Percentiles rank a stretch among this genome's conserved stretches.
phyloP scores from a whole-genome alignment of 2,888 invertebrate species.

The Drosophila suboccidentalis region DNA sequence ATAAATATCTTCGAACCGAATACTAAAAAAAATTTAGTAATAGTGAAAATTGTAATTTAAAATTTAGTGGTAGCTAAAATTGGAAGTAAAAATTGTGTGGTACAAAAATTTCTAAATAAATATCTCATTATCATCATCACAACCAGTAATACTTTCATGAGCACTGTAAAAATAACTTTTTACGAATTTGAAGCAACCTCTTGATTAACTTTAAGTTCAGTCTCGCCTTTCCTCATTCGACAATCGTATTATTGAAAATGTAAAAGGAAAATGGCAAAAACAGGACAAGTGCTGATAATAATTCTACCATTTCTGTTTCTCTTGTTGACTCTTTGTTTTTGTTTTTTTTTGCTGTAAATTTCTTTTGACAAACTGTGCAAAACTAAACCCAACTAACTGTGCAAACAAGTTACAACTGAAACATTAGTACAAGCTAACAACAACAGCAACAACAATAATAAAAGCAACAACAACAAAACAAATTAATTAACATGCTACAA shows the following conservation, averaged over 20 bases:
- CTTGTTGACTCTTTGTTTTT: slow-evolving; percentile 20
- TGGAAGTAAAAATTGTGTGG: too few relatives aligned
- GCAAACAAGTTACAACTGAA: slow-evolving; percentile 57
- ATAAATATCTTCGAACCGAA: too few relatives aligned
- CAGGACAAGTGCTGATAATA: slow-evolving; percentile 46
- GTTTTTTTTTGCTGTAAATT: slow-evolving; percentile 16
- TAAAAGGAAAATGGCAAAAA: background rate
- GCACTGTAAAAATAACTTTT: background rate
- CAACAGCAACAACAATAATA: slow-evolving; percentile 32
- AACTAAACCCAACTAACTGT: slow-evolving; percentile 37
- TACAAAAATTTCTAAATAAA: too few relatives aligned
- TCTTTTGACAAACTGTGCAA: slow-evolving; percentile 37
- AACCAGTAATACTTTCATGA: too few relatives aligned
- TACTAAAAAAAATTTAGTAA: too few relatives aligned
- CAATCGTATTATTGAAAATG: slow-evolving; percentile 5
- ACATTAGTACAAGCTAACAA: slow-evolving; percentile 23
- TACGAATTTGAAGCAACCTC: background rate
- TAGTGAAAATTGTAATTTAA: too few relatives aligned
- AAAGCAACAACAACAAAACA: slow-evolving; percentile 36
- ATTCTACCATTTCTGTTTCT: slow-evolving; percentile 39
- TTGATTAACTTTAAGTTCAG: slow-evolving; percentile 3
- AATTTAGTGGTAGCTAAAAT: too few relatives aligned
- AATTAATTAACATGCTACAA: slow-evolving; percentile 64
- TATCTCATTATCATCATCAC: too few relatives aligned
- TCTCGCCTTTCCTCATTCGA: slow-evolving; percentile 1